Evolutionary conservation across 2,797 vertebrate species (phyloP).

Genomic region (Paramormyrops hopkinsi): DNA sequence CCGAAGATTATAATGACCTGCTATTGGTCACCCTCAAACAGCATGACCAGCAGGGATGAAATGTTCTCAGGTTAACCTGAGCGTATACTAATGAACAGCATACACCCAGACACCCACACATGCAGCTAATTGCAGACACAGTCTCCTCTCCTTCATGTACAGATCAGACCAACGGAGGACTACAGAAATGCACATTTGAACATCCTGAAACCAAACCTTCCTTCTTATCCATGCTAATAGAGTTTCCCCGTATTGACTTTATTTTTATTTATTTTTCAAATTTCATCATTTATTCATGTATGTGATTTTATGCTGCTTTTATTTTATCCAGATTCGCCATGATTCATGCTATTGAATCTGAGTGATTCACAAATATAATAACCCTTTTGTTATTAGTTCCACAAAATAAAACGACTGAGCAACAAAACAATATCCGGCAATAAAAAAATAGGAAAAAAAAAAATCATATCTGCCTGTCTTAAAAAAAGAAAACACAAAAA

Average conservation of each 20-base stretch:
- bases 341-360: slow-evolving; percentile 1
- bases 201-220: not conserved
- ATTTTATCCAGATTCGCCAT: not conserved
- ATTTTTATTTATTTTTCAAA: not conserved
- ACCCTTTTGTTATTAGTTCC: not conserved
- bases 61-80: not conserved
- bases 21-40: not conserved
- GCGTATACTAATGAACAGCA: not conserved
- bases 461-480: not conserved
- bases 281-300: not conserved
- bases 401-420: not conserved
- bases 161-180: not conserved
- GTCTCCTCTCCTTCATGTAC: not conserved
- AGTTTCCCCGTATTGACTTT: not conserved
- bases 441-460: not conserved
- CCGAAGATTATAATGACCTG: not conserved
- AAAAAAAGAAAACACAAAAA: not conserved
- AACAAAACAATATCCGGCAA: slow-evolving; percentile 12
- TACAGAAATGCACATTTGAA: not conserved
- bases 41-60: not conserved
- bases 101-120: not conserved
- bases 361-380: slow-evolving; percentile 13
- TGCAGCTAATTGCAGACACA: not conserved
- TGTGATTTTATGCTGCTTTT: not conserved
- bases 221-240: not conserved